A percentile compares a stretch with the other conserved stretches of the same genome.
These are phyloP conservation scores for Tichodroma muraria DNA, from an alignment of 2,113 vertebrate species.

Conservation along the genomic window DNA sequence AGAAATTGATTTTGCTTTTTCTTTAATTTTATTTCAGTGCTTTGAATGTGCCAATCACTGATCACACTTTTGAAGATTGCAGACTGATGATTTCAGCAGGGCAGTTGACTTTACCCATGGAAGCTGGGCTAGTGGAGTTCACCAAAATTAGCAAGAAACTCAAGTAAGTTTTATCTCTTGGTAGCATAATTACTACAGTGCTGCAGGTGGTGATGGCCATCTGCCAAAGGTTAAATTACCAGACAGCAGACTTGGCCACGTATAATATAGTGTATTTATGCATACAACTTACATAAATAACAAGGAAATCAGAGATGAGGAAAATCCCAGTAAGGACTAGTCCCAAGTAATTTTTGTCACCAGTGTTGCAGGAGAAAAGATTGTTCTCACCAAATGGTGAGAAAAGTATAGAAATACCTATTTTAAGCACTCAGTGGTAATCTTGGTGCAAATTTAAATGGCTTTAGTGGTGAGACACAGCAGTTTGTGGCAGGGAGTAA, in stretches of 20 bases:
- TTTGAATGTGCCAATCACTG: slow-evolving; percentile 85
- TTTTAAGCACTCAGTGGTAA: background rate
- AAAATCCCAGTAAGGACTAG: background rate
- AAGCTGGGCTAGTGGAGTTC: slow-evolving; percentile 95
- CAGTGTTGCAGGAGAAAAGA: background rate
- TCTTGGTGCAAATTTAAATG: background rate
- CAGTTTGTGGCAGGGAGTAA: background rate
- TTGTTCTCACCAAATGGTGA: background rate
- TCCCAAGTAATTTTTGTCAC: background rate
- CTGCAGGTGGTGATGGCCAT: background rate
- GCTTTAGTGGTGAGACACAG: background rate
- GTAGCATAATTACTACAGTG: background rate
- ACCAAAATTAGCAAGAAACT: slow-evolving; percentile 96
- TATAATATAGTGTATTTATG: background rate
- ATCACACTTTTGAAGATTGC: slow-evolving; percentile 97
- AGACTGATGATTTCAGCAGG: slow-evolving; percentile 96
- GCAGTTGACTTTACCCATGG: slow-evolving; percentile 93
- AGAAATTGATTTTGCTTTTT: background rate
- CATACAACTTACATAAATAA: background rate
- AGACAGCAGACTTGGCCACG: background rate
- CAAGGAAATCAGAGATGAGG: background rate
- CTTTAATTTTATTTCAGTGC: slow-evolving; percentile 65
- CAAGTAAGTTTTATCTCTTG: slow-evolving; percentile 71
- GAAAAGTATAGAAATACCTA: background rate
- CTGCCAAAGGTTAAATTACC: background rate